Evolutionary conservation across 2,888 invertebrate species (phyloP), one percentile per base, ranked within the genome.

Genomic region (Hypomecis punctinalis): DNA sequence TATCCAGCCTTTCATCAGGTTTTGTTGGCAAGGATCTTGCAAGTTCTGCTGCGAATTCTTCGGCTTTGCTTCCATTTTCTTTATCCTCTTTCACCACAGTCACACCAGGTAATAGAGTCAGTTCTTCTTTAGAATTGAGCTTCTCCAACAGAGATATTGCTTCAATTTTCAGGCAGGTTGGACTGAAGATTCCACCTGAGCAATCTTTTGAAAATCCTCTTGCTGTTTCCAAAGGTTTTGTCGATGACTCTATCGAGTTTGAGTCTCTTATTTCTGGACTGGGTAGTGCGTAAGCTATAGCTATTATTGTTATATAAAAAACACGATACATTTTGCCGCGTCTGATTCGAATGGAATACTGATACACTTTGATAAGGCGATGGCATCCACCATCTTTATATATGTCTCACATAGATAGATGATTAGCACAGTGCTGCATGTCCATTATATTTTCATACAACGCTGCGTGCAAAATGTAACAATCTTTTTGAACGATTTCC

Each of bases 21-120:
- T 96, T 96, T 51, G 96, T 95, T 0, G 96, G 96, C 77, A 96
- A 95, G 51, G 96, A 95, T 66, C 96, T 94, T 0, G 97, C 96
- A 5, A 97, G 85, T 80, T 97, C 96, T 74, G 90, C 94, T 0
- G 96, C 95, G 70, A 96, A 95, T 47, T 96, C 94, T 70, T 96
- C 96, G 2, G 95, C 93, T 53, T 95, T 95, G 37, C 94, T 92
- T 11, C 93, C 94, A 65, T 90, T 93, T 57, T 88, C 90, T 8
- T 80, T 80, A 1, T 53, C 93, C 56, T 96, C 96, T 69, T 95
- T 94, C 64, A 96, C 94, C 10, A 97, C 93, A 70, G 94, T 95
- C 10, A 97, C 93, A 69, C 83, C 86, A 59, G 84, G 83, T 11
- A 82, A 74, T 52, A 84, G 63, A 9, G 75, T 67, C 60, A 87